Percentiles rank a stretch among this genome's conserved stretches.
Conservation (phyloP, 2,888 invertebrate species). For the Hypolimnas misippus region DNA sequence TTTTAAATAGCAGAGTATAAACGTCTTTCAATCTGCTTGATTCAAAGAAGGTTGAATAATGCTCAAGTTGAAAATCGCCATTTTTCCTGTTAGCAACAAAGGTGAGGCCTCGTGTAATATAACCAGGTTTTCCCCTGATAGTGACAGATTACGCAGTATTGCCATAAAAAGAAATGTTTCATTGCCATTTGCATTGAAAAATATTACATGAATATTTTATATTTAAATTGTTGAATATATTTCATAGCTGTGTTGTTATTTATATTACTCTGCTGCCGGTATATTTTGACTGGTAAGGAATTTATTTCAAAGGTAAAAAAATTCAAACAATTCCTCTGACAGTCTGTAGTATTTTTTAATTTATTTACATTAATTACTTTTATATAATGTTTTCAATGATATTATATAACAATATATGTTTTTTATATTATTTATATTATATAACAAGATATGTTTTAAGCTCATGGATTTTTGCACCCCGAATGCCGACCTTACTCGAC, state of each 20-base stretch:
- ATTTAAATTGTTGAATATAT: conserved; percentile 33
- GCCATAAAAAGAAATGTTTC: conserved; percentile 46
- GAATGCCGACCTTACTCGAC: no score
- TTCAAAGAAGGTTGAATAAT: conserved; percentile 54
- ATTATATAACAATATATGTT: no score
- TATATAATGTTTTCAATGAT: no score
- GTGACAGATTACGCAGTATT: conserved; percentile 62
- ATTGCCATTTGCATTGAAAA: conserved; percentile 38
- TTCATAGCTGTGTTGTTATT: conserved; percentile 28
- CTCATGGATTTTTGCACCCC: no score
- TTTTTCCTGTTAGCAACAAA: conserved; percentile 62
- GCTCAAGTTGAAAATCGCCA: conserved; percentile 55
- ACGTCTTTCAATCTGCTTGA: conserved; percentile 44
- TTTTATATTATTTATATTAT: no score
- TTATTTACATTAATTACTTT: not conserved
- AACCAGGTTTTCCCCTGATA: conserved; percentile 62
- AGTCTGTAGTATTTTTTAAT: no score
- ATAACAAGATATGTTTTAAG: no score
- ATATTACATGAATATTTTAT: conserved; percentile 40
- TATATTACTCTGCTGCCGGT: conserved; percentile 26
- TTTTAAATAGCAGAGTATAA: conserved; percentile 43
- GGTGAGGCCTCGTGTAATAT: conserved; percentile 55
- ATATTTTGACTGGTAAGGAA: conserved; percentile 13
- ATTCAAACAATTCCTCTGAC: not conserved
- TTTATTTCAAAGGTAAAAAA: not conserved